Percentiles rank a stretch among this genome's conserved stretches.
phyloP scores from a whole-genome alignment of 2,888 invertebrate genomes.

The Trissolcus brochymenae region DNA sequence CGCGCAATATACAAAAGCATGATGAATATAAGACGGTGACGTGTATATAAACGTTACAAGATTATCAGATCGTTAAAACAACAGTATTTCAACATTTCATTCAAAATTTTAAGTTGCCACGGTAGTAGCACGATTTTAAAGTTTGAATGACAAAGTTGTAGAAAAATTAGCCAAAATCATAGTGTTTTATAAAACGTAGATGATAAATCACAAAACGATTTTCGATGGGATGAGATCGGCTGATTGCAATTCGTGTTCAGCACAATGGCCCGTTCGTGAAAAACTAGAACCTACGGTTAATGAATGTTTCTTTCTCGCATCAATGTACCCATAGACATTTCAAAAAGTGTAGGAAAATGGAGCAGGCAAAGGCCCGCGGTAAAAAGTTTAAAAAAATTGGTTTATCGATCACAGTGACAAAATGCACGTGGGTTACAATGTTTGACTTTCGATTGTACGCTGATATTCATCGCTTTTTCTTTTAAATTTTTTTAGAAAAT shows the following conservation, averaged over 20 bases:
- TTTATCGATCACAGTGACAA: slow-evolving; percentile 52
- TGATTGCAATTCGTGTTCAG: slow-evolving; percentile 59
- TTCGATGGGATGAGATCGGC: slow-evolving; percentile 59
- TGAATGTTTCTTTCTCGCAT: slow-evolving; percentile 3
- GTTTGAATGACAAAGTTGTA: too few species aligned
- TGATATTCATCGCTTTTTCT: slow-evolving; percentile 26
- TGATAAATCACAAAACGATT: background rate
- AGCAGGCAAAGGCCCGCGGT: slow-evolving; percentile 39
- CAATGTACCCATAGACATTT: background rate
- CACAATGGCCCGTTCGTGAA: slow-evolving; percentile 36
- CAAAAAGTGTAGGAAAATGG: slow-evolving; percentile 1
- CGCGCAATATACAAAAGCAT: slow-evolving; percentile 68
- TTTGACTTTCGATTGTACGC: slow-evolving; percentile 43
- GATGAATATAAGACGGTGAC: slow-evolving; percentile 63
- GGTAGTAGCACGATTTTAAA: slow-evolving; percentile 42
- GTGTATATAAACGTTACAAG: slow-evolving; percentile 58
- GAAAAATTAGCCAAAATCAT: too few species aligned
- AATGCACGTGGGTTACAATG: slow-evolving; percentile 49
- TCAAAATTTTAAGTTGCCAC: too few species aligned
- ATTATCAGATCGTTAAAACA: slow-evolving; percentile 65
- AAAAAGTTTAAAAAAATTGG: slow-evolving; percentile 9
- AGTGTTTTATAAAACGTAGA: background rate
- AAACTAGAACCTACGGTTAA: slow-evolving; percentile 19
- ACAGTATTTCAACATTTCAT: too few species aligned
- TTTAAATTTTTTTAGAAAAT: slow-evolving; percentile 41